phyloP scores from a whole-genome alignment of 2,113 vertebrate genomes.

The Nymphicus hollandicus region DNA sequence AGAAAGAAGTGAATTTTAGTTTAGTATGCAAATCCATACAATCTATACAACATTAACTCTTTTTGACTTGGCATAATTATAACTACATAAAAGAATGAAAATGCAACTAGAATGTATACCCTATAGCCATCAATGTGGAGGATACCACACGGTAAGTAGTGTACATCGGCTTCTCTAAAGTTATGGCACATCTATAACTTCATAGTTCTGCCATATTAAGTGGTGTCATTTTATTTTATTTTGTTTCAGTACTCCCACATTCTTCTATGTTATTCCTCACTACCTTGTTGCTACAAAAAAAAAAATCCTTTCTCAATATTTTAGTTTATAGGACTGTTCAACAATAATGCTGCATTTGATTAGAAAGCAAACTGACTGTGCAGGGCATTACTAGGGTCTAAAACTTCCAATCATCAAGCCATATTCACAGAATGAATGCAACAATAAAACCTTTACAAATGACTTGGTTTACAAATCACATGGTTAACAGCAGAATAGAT shows the following conservation, averaged over 20 bases:
- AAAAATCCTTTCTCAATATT: not conserved
- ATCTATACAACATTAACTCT: not conserved
- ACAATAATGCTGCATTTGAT: not conserved
- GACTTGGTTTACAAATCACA: not conserved
- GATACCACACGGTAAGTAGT: not conserved
- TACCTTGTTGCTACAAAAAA: constrained; percentile 4
- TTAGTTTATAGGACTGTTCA: not conserved
- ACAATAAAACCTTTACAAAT: not conserved
- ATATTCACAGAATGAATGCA: not conserved
- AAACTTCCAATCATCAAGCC: not conserved
- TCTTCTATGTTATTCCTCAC: not conserved
- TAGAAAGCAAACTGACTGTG: not conserved
- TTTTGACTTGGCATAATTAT: not conserved
- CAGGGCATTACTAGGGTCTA: not conserved
- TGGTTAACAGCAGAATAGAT: not conserved
- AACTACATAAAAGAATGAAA: not conserved
- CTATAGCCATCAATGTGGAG: not conserved
- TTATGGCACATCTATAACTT: not conserved
- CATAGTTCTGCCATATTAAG: not conserved
- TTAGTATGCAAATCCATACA: not conserved
- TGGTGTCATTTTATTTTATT: not conserved
- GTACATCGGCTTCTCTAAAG: not conserved
- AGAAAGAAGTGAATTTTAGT: not conserved
- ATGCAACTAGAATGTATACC: not conserved
- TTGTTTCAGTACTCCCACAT: not conserved